Evolutionary conservation across 2,113 vertebrate species (phyloP).

Genomic region (Podarcis raffonei): DNA sequence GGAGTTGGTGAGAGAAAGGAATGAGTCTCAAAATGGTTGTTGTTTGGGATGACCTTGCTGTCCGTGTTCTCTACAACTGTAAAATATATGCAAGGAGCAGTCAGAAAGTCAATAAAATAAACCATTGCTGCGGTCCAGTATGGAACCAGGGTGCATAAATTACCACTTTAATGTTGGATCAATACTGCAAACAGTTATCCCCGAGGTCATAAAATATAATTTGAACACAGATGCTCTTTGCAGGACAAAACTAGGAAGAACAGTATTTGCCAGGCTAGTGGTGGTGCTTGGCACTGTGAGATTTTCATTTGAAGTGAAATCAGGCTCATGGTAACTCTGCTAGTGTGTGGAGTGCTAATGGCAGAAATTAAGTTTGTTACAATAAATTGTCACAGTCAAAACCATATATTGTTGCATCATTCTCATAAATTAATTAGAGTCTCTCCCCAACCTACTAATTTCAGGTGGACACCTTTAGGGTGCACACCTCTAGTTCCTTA

Average conservation of each 20-base stretch:
- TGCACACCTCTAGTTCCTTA: no score
- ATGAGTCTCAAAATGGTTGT: conserved; percentile 19
- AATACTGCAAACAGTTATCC: conserved; percentile 44
- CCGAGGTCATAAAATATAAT: conserved; percentile 56
- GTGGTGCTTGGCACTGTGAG: not conserved
- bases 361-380: not conserved
- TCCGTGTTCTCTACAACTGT: conserved; percentile 39
- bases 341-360: not conserved
- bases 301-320: not conserved
- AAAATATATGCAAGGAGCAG: conserved; percentile 44
- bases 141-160: conserved; percentile 52
- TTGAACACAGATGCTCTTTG: conserved; percentile 44
- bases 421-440: not conserved
- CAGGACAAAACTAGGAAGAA: not conserved
- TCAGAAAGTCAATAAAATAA: conserved; percentile 64
- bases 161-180: conserved; percentile 64
- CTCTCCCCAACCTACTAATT: not conserved
- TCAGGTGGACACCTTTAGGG: not conserved
- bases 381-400: not conserved
- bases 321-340: not conserved
- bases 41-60: conserved; percentile 60
- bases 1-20: conserved; percentile 1
- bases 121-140: conserved; percentile 39
- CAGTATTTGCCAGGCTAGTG: not conserved
- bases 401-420: not conserved